A percentile compares a stretch with the other conserved stretches of the same genome.
These are phyloP conservation scores for Mobula birostris DNA, from an alignment of 2,113 vertebrate genomes.

Conservation along the genomic window DNA sequence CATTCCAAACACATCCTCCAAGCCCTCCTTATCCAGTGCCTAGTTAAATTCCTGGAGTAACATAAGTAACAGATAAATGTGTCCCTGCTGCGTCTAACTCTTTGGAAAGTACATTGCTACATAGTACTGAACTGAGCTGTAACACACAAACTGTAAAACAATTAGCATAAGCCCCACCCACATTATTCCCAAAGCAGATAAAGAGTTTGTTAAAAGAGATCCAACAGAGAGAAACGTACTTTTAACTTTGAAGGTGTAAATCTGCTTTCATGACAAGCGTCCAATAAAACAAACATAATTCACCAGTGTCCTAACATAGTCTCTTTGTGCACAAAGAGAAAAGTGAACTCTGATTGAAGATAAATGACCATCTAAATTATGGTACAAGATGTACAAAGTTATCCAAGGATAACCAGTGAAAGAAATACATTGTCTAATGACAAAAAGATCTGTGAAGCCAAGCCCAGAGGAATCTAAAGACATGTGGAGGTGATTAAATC, in stretches of 20 bases:
- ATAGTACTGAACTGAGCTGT: no score
- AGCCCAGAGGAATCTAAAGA: neutral
- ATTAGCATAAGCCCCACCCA: no score
- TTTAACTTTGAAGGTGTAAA: neutral
- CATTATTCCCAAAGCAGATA: neutral
- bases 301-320: neutral
- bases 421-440: neutral
- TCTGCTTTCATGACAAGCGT: neutral
- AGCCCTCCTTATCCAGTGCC: no score
- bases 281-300: neutral
- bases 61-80: no score
- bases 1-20: no score
- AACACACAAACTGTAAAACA: no score
- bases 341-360: neutral
- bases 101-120: no score
- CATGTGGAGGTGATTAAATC: neutral
- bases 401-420: neutral
- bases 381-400: neutral
- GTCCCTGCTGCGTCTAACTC: no score
- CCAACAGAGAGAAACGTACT: neutral
- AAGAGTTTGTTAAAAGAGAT: neutral
- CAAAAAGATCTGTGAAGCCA: neutral
- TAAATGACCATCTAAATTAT: neutral
- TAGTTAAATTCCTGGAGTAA: no score
- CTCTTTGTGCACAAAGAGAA: neutral